Base-by-base conservation (phyloP, 2,113 vertebrate genomes). In the Cromileptes altivelis region DNA sequence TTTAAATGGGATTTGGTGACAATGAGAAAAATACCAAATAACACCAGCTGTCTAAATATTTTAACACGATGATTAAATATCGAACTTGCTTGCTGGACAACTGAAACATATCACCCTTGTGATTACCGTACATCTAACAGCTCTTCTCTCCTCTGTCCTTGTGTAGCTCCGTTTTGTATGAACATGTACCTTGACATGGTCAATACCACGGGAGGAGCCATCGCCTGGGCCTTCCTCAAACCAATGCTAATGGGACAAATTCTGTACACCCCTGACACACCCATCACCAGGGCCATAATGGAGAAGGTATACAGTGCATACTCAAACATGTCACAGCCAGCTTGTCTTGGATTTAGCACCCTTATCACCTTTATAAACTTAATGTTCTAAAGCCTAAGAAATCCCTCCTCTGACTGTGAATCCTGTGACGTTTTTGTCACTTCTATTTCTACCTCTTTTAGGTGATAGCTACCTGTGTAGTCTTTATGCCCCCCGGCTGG, bases 161-260 rank as follows among this genome's bases (percentile, higher is more conserved):
- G 88, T 91, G 13, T 86, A 99, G 98, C 96, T 82, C 95, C 96
- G 0, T 99, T 97, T 93, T 99, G 98, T 61, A 96, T 93, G 91
- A 96, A 95, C 37, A 95, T 99, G 91, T 99, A 97, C 87, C 93
- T 97, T 94, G 97, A 98, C 90, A 97, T 99, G 94, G 97, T 99
- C 71, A 97, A 95, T 64, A 98, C 97, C 80, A 96, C 97, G 0
- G 96, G 96, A 1, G 98, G 97, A 79, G 97, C 96, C 71, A 96
- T 97, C 57, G 97, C 97, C 83, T 99, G 98, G 98, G 97, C 97
- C 62, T 97, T 99, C 93, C 94, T 99, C 64, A 99, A 99, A 88
- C 98, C 98, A 14, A 95, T 99, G 97, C 93, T 99, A 77, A 92
- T 99, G 95, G 98, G 98, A 72, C 93, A 94, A 77, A 96, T 99